Percentiles rank a stretch among this genome's conserved stretches.
Conservation (phyloP, 2,888 invertebrate species). For the Tipula vernalis region DNA sequence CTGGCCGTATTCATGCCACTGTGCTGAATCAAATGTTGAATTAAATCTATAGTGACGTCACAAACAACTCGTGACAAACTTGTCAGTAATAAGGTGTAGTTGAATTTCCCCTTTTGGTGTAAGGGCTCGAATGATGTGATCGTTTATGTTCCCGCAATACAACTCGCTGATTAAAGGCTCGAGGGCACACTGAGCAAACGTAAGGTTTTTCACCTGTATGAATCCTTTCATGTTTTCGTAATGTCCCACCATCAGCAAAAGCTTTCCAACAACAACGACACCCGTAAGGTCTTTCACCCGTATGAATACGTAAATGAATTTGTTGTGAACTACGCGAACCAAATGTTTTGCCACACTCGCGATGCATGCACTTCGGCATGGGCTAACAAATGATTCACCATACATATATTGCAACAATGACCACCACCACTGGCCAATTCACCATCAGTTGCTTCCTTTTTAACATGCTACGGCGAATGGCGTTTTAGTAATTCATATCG, state of each 20-base stretch:
- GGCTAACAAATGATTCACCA: constrained; percentile 63
- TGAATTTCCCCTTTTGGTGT: constrained; percentile 49
- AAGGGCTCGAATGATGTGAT: constrained; percentile 73
- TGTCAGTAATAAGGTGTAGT: constrained; percentile 53
- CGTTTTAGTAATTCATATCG: constrained; percentile 59
- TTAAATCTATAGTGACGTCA: constrained; percentile 61
- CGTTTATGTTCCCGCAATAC: constrained; percentile 74
- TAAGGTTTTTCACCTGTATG: too few relatives aligned
- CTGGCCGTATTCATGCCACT: constrained; percentile 75
- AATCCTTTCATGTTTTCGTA: too few relatives aligned
- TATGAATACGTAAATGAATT: too few relatives aligned
- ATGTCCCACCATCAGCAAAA: too few relatives aligned
- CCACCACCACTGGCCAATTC: too few relatives aligned
- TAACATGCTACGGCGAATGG: constrained; percentile 43
- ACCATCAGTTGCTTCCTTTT: too few relatives aligned
- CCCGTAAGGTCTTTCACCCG: too few relatives aligned
- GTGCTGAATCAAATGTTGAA: constrained; percentile 72
- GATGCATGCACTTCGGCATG: constrained; percentile 66
- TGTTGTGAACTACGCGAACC: too few relatives aligned
- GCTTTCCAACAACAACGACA: too few relatives aligned
- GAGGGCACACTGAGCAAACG: too few relatives aligned
- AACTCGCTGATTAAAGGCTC: too few relatives aligned
- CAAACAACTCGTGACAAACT: constrained; percentile 51
- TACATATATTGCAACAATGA: too few relatives aligned
- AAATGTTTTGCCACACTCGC: constrained; percentile 78